Evolutionary conservation across 2,888 invertebrate genomes (phyloP).

Genomic region (Saturnia japonica): DNA sequence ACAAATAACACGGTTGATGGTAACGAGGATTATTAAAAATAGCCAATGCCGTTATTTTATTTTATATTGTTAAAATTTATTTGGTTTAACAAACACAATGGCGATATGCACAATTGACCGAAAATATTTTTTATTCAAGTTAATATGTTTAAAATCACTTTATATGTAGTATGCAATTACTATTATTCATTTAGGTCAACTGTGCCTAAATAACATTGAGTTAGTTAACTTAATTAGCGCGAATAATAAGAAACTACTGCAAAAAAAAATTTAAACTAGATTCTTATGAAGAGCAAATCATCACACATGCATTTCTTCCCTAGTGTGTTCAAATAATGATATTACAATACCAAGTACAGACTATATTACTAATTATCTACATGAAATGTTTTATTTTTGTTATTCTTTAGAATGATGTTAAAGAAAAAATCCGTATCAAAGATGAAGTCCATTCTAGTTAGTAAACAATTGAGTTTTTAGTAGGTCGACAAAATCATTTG

Average conservation of each 20-base stretch:
- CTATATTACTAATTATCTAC: background rate
- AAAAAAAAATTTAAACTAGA: constrained; percentile 24
- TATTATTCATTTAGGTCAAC: background rate
- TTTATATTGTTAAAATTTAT: background rate
- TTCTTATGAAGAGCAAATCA: constrained; percentile 40
- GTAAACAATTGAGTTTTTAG: constrained; percentile 21
- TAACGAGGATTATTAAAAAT: constrained; percentile 9
- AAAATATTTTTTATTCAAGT: background rate
- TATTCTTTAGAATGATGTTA: background rate
- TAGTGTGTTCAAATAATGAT: constrained; percentile 17
- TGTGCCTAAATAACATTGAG: constrained; percentile 13
- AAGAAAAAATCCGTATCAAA: background rate
- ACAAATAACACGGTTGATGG: constrained; percentile 12
- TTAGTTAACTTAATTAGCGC: constrained; percentile 1
- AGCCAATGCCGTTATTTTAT: background rate
- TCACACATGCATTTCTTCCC: constrained; percentile 37
- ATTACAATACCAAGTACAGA: constrained; percentile 17
- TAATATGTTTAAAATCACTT: background rate
- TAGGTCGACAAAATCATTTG: constrained; percentile 30
- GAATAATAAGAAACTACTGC: constrained; percentile 19
- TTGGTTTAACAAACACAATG: constrained; percentile 8
- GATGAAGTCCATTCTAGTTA: constrained; percentile 13
- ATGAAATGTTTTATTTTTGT: background rate
- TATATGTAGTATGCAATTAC: background rate
- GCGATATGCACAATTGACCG: background rate